Base-by-base conservation (phyloP, 2,797 vertebrate genomes). In the Aldrovandia affinis region DNA sequence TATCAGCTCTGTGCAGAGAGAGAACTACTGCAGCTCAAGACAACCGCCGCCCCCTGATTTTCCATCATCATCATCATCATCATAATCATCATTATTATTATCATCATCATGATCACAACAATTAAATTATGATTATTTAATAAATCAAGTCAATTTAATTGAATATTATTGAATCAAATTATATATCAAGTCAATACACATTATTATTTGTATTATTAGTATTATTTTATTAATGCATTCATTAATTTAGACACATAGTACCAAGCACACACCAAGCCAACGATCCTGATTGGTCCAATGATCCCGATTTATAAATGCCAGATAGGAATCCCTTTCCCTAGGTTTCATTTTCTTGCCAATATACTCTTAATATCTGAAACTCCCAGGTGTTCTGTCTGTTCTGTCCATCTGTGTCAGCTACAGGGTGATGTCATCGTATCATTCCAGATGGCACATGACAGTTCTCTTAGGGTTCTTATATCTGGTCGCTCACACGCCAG, bases 391-490 rank as follows among this genome's bases (percentile, higher is more conserved):
- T 18, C 47, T 42, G 54, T 39, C 39, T 54, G 39, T 47, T 50
- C 5, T 68, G 55, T 65, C 59, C 42, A 68, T 68, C 47, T 61
- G 33, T 28, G 8, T 36, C 20, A n/a, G 47, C 47, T 2, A 57
- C 30, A 15, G 52, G 6, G 82, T 44, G 22, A 33, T n/a, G 42
- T 65, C 12, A 52, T 86, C 68, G 84, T 63, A 61, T 83, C 85
- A 78, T 73, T 87, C 79, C 73, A 81, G 83, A 83, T 87, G 84
- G 85, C 82, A 78, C 80, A 59, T 86, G 86, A 85, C 87, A 86
- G 75, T 50, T 86, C 83, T 78, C 77, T 85, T 82, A 85, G 81
- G 80, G 82, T 83, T 79, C 83, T 59, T 28, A 82, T 78, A 61
- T 81, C 73, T 70, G 57, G 61, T 57, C 57, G 36, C 77, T 61